These are phyloP conservation scores for Cossypha polioptera DNA, from an alignment of 2,797 vertebrate species.

Conservation along the genomic window DNA sequence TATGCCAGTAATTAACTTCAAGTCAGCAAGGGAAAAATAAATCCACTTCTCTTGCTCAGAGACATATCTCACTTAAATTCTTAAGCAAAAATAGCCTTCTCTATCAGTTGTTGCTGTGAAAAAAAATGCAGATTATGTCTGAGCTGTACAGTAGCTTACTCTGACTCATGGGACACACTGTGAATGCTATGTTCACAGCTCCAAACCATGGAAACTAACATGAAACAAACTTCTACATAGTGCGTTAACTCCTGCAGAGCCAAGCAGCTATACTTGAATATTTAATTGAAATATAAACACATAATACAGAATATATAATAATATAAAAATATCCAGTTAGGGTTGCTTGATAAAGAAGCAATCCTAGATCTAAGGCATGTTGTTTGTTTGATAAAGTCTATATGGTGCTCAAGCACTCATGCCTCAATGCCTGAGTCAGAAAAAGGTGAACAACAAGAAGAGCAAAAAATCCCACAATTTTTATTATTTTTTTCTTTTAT, in stretches of 20 bases:
- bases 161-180: neutral
- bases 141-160: neutral
- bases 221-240: neutral
- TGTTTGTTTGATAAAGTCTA: neutral
- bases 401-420: neutral
- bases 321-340: neutral
- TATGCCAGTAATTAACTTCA: neutral
- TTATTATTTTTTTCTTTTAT: neutral
- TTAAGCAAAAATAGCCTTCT: neutral
- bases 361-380: neutral
- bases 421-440: neutral
- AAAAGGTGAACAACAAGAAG: neutral
- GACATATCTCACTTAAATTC: neutral
- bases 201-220: neutral
- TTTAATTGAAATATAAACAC: neutral
- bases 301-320: neutral
- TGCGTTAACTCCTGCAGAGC: neutral
- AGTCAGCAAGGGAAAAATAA: neutral
- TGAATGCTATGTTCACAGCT: neutral
- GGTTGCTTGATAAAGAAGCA: neutral
- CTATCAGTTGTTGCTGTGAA: neutral
- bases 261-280: neutral
- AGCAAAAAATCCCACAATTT: accelerated
- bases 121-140: neutral
- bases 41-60: neutral